phyloP scores from a whole-genome alignment of 37 sponge, comb jelly and placozoan genomes.

The Eunapius fragilis region DNA sequence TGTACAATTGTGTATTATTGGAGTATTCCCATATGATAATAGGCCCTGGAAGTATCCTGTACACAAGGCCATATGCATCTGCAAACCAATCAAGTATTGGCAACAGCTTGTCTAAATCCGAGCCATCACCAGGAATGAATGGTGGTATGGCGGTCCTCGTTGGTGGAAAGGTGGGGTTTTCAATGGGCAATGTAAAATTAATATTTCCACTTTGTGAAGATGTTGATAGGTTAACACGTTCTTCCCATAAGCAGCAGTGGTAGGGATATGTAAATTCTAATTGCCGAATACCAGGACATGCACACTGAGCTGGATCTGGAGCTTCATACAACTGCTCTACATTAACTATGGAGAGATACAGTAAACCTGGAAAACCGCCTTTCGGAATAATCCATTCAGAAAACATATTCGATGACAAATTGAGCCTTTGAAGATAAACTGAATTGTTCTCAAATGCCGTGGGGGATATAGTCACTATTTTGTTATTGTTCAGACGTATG shows the following conservation, averaged over 20 bases:
- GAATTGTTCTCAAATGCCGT: constrained; percentile 19
- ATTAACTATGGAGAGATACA: constrained; percentile 16
- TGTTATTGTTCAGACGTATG: constrained; percentile 42
- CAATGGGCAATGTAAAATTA: too few species aligned
- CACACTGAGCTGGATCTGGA: constrained; percentile 18
- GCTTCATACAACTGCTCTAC: constrained; percentile 10
- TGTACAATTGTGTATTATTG: not conserved
- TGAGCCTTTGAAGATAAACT: constrained; percentile 27
- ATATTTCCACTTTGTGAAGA: too few species aligned
- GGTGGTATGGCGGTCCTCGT: too few species aligned
- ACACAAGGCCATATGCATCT: too few species aligned
- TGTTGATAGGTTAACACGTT: not conserved
- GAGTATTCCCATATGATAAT: not conserved
- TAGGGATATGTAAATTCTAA: constrained; percentile 61
- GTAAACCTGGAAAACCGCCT: constrained; percentile 52
- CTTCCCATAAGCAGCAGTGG: constrained; percentile 71
- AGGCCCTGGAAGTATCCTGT: too few species aligned
- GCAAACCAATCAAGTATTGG: not conserved
- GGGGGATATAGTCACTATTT: not conserved
- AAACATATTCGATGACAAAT: constrained; percentile 53
- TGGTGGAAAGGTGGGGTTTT: too few species aligned
- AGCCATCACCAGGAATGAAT: not conserved
- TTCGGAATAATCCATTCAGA: constrained; percentile 21
- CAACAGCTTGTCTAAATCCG: not conserved
- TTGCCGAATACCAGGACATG: not conserved